Evolutionary conservation across 2,888 invertebrate genomes (phyloP).

Genomic region (Punctoribates punctum): DNA sequence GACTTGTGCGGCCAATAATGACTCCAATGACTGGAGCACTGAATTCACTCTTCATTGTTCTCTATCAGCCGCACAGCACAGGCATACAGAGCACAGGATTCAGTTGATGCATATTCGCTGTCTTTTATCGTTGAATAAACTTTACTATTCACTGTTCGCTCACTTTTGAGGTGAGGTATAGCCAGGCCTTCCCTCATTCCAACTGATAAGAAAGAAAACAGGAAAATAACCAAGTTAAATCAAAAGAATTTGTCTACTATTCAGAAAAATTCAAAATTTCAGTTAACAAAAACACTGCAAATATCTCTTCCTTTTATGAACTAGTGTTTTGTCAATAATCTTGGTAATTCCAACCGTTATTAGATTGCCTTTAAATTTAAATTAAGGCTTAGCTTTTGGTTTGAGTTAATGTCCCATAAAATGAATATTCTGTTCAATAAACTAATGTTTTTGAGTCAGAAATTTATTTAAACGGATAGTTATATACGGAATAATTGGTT

Average conservation of each 20-base stretch:
- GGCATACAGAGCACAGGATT: neutral
- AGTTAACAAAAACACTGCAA: too few species aligned
- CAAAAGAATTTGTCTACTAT: too few species aligned
- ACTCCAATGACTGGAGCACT: neutral
- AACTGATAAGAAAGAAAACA: too few species aligned
- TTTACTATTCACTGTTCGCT: neutral
- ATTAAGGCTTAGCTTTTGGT: neutral
- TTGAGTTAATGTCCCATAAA: constrained; percentile 30
- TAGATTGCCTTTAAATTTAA: constrained; percentile 5
- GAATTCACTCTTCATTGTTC: neutral
- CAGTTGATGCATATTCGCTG: neutral
- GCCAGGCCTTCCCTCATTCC: too few species aligned
- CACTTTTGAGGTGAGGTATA: neutral
- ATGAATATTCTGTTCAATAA: constrained; percentile 14
- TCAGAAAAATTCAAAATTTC: too few species aligned
- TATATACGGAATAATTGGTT: constrained; percentile 22
- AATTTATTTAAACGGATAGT: too few species aligned
- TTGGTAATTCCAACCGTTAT: too few species aligned
- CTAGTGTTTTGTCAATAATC: too few species aligned
- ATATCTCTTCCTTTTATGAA: too few species aligned
- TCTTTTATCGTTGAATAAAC: constrained; percentile 4
- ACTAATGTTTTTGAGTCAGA: neutral
- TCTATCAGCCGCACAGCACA: neutral
- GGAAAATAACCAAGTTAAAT: too few species aligned
- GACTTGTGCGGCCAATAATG: constrained; percentile 32